These are phyloP conservation scores for Dicranocentrus wangi DNA, from an alignment of 2,888 invertebrate genomes.

Conservation along the genomic window DNA sequence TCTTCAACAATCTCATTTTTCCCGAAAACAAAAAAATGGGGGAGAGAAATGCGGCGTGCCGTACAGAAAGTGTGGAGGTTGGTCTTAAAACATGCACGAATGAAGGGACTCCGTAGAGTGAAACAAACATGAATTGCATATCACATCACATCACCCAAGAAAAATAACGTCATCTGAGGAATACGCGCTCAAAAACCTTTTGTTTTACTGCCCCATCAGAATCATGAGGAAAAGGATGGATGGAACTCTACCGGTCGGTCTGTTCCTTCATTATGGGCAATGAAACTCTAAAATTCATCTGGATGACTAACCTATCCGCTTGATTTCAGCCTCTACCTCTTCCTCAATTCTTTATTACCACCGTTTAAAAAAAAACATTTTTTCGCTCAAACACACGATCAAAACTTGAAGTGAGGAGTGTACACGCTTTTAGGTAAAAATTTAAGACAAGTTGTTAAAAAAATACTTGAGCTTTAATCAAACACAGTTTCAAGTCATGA, in stretches of 20 bases:
- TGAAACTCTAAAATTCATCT: slow-evolving; percentile 27
- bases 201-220: slow-evolving; percentile 7
- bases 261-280: slow-evolving; percentile 38
- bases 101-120: neutral
- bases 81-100: neutral
- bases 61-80: slow-evolving; percentile 1
- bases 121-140: neutral
- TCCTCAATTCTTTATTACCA: slow-evolving; percentile 41
- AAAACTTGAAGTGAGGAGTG: neutral
- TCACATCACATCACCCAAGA: slow-evolving; percentile 8
- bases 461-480: slow-evolving; percentile 41
- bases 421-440: slow-evolving; percentile 11
- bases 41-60: slow-evolving; percentile 12
- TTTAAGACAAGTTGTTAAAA: slow-evolving; percentile 31
- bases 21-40: neutral
- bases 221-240: neutral
- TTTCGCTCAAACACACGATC: slow-evolving; percentile 2
- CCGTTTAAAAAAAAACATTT: slow-evolving; percentile 21
- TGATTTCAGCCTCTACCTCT: slow-evolving; percentile 13
- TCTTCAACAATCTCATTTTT: slow-evolving; percentile 16
- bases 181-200: slow-evolving; percentile 2
- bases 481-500: slow-evolving; percentile 42
- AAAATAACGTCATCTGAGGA: neutral
- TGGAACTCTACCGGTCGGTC: neutral
- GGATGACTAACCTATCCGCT: slow-evolving; percentile 28